Evolutionary conservation across 2,888 invertebrate genomes (phyloP), one percentile per base, ranked within the genome.

Genomic region (Cartodere bifasciata): DNA sequence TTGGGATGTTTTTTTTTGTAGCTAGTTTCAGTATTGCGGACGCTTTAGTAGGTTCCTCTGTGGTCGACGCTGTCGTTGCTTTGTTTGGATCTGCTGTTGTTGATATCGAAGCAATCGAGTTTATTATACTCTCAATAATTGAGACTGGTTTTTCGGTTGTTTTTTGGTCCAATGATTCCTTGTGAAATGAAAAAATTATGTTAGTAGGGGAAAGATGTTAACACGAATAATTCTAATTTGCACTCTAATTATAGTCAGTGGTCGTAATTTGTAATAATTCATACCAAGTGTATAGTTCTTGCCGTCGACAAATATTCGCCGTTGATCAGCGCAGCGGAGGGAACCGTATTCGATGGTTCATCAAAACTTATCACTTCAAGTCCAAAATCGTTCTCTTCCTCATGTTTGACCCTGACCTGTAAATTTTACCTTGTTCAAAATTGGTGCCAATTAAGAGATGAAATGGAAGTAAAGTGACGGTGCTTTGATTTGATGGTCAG

Each of bases 91-190:
- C 37, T 15, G 47, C 42, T 13, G 56, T 53, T 5, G 58, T 56
- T 24, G 56, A 52, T 37, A 55, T 57, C 30, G 58, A 50, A 10
- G 58, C 55, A 36, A 60, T 57, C 32, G 58, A 58, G 41, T 57
- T 59, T 37, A 60, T 60, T 22, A 60, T 59, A 47, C 56, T 48
- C 43, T 60, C 60, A 23, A 60, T 56, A 35, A 60, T 56, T 11
- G 59, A 58, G 11, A 53, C 45, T 21, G 53, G 45, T 46, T 54
- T 55, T 42, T 53, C 52, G 9, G 53, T 53, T 25, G 52, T 49
- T 32, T 40, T 43, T n/a, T 24, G 4, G 23, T 4, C 15, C 13
- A 22, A 29, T 32, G 4, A 15, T 32, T 28, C 32, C 28, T 32
- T n/a, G n/a, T n/a, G 21, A 23, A 16, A 16, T 14, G 16, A 23